phyloP scores from a whole-genome alignment of 2,113 vertebrate genomes.

The Megaceryle torquata region DNA sequence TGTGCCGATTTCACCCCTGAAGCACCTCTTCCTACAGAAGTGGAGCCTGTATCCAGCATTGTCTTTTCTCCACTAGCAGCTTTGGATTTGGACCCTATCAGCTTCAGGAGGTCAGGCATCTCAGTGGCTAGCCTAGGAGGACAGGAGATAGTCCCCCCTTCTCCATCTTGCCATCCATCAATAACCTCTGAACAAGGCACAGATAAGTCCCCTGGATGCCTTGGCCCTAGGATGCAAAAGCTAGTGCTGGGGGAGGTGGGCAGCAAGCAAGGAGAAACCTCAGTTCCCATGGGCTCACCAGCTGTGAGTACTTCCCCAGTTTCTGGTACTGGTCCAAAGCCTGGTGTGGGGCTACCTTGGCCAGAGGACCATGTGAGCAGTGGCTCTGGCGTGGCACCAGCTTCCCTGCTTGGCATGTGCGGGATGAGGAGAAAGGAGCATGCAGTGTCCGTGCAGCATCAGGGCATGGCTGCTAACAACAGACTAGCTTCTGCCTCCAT shows the following conservation, averaged over 20 bases:
- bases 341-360: not conserved
- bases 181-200: not conserved
- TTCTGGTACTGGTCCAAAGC: not conserved
- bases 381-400: not conserved
- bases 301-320: not conserved
- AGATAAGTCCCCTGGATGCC: no score
- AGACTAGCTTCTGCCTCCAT: not conserved
- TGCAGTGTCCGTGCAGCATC: rapidly evolving
- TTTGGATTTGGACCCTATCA: not conserved
- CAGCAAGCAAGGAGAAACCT: not conserved
- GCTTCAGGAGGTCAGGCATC: not conserved
- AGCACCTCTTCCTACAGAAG: not conserved
- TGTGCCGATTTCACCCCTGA: not conserved
- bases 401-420: not conserved
- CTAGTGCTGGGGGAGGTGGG: not conserved
- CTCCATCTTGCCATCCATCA: not conserved
- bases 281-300: not conserved
- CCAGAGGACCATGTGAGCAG: not conserved
- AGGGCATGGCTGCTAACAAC: not conserved
- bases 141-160: not conserved
- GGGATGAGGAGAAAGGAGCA: not conserved
- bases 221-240: not conserved
- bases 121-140: not conserved
- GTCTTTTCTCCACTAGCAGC: not conserved
- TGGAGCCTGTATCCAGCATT: not conserved